phyloP scores from a whole-genome alignment of 2,113 vertebrate genomes.

The Platysternon megacephalum region DNA sequence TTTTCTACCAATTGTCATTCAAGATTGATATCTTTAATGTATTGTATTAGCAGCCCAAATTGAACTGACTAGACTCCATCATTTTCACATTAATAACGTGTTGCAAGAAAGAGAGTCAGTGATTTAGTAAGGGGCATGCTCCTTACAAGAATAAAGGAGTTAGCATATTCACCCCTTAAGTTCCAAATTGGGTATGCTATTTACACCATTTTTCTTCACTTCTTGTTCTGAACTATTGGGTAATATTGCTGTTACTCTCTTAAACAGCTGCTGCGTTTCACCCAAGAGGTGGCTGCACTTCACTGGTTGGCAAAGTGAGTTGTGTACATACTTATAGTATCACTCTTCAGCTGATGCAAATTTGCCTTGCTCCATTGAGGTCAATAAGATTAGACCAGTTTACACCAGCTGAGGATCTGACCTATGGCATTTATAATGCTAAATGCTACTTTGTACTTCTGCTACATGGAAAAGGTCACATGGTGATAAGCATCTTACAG shows the following conservation, averaged over 20 bases:
- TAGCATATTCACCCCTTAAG: not conserved
- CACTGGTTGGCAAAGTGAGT: not conserved
- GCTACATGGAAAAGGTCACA: rapidly evolving
- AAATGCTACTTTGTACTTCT: not conserved
- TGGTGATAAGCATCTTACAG: not conserved
- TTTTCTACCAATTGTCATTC: not conserved
- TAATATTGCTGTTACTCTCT: not conserved
- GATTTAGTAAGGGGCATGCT: not conserved
- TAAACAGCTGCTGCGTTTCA: not conserved
- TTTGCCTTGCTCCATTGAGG: not conserved
- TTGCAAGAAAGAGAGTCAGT: rapidly evolving
- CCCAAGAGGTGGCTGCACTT: rapidly evolving
- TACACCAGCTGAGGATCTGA: rapidly evolving
- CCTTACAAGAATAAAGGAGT: not conserved
- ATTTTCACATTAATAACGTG: not conserved
- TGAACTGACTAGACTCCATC: rapidly evolving
- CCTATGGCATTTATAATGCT: not conserved
- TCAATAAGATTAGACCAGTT: not conserved
- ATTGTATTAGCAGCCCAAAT: rapidly evolving
- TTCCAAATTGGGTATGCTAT: rapidly evolving
- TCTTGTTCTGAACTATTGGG: rapidly evolving
- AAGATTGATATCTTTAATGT: not conserved
- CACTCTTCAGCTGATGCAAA: rapidly evolving
- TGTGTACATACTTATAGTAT: not conserved
- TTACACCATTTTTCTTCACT: not conserved